These are phyloP conservation scores for Nesidiocoris tenuis DNA, from an alignment of 2,888 invertebrate species.

Conservation along the genomic window DNA sequence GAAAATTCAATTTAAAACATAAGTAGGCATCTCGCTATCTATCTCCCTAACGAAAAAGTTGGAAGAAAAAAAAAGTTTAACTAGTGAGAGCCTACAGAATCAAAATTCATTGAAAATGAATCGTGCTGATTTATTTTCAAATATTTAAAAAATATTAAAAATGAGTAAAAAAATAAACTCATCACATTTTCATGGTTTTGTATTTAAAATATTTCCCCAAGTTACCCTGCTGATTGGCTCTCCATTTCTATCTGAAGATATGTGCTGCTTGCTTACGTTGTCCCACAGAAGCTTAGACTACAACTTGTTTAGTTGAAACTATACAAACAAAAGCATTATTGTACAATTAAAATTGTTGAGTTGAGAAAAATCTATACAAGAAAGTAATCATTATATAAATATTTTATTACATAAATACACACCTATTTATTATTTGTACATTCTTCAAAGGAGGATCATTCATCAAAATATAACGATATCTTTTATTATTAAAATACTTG, in stretches of 20 bases:
- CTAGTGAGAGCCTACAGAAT: too few species aligned
- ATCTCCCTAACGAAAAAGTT: too few species aligned
- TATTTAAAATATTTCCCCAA: too few species aligned
- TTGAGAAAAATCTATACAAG: constrained; percentile 16
- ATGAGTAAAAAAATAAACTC: not conserved
- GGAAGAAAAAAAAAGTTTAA: too few species aligned
- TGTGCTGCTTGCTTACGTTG: not conserved
- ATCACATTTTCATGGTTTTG: not conserved
- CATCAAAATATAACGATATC: constrained; percentile 22
- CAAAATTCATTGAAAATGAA: too few species aligned
- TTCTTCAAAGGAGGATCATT: constrained; percentile 41
- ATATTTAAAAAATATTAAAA: too few species aligned
- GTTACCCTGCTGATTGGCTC: too few species aligned
- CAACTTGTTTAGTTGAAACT: not conserved
- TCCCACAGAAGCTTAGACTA: not conserved
- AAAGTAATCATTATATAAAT: constrained; percentile 41
- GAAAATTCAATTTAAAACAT: too few species aligned
- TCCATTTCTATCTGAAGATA: too few species aligned
- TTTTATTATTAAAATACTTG: constrained; percentile 46
- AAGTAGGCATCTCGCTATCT: too few species aligned
- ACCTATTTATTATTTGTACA: constrained; percentile 46
- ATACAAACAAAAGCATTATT: constrained; percentile 1
- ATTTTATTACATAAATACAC: constrained; percentile 47
- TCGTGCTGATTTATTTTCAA: too few species aligned
- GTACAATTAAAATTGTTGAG: not conserved